Conservation (phyloP, 2,113 vertebrate genomes). For the Candoia aspera region DNA sequence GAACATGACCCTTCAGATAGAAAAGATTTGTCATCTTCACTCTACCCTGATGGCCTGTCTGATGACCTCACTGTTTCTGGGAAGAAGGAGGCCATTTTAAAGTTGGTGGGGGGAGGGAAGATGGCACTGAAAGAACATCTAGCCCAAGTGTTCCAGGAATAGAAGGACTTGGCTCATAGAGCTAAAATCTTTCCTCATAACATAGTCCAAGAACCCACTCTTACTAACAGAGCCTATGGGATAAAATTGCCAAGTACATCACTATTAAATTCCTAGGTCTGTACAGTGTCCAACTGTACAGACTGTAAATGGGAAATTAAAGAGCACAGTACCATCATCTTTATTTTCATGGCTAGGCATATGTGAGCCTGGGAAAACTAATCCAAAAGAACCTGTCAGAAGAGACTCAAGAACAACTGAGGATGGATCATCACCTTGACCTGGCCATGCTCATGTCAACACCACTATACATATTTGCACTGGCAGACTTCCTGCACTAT, state of each 20-base stretch:
- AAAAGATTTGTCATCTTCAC: background rate
- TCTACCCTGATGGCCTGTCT: background rate
- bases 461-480: background rate
- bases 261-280: background rate
- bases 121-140: background rate
- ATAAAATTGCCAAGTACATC: background rate
- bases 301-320: background rate
- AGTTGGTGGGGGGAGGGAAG: background rate
- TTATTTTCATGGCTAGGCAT: background rate
- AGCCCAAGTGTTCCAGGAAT: background rate
- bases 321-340: background rate
- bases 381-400: background rate
- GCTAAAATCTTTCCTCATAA: background rate
- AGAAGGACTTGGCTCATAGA: conserved; percentile 14
- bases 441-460: background rate
- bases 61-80: background rate
- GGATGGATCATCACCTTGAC: background rate
- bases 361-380: background rate
- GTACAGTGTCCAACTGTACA: background rate
- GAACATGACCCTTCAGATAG: background rate
- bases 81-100: background rate
- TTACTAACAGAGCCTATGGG: rapidly evolving
- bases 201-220: background rate
- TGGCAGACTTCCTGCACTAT: background rate
- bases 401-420: background rate